Conservation (phyloP, 2,888 invertebrate genomes). For the Stenichneumon culpator region DNA sequence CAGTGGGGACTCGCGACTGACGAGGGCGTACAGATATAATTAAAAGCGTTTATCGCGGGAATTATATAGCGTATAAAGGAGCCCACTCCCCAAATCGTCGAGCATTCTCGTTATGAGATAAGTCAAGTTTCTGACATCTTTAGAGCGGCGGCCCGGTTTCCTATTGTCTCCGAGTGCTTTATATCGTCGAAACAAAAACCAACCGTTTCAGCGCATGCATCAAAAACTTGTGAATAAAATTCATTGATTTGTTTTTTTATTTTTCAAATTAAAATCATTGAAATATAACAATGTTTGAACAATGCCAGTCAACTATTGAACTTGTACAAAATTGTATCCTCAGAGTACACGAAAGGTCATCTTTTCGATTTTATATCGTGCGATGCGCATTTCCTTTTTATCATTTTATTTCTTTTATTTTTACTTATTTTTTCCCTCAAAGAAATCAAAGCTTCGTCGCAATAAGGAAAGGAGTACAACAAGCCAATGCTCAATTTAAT, state of each 20-base stretch:
- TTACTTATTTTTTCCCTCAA: neutral
- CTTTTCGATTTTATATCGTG: neutral
- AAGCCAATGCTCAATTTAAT: neutral
- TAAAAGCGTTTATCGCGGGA: constrained; percentile 77
- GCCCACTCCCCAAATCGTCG: constrained; percentile 18
- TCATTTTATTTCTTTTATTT: too few relatives aligned
- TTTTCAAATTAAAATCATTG: too few relatives aligned
- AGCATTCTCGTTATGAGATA: constrained; percentile 15
- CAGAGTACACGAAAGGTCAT: neutral
- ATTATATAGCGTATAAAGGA: constrained; percentile 51
- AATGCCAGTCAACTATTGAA: too few relatives aligned
- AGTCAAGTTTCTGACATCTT: neutral
- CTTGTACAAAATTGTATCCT: too few relatives aligned
- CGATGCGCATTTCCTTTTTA: neutral
- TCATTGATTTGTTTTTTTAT: too few relatives aligned
- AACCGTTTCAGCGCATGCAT: neutral
- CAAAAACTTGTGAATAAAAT: neutral
- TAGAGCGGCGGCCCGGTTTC: neutral
- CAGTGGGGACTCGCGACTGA: neutral
- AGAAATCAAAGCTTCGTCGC: neutral
- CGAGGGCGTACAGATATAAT: constrained; percentile 74
- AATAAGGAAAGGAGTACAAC: neutral
- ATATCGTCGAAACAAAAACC: neutral
- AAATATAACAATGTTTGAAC: too few relatives aligned
- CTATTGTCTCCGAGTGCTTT: too few relatives aligned